A percentile compares a stretch with the other conserved stretches of the same genome.
phyloP scores from a whole-genome alignment of 2,113 vertebrate species.

The Cathartes aura region DNA sequence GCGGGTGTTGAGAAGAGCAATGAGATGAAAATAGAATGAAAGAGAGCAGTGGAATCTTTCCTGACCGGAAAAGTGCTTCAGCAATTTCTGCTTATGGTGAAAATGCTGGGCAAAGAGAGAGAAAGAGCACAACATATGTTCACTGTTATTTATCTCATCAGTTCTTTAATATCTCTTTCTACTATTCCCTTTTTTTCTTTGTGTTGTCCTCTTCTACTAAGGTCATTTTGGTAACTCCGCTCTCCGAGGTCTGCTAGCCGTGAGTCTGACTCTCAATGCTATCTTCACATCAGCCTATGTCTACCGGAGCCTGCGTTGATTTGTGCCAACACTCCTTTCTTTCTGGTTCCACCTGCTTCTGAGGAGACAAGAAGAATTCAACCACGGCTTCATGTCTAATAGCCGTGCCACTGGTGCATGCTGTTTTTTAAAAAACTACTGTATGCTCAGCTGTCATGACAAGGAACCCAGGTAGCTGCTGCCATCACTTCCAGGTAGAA shows the following conservation, averaged over 20 bases:
- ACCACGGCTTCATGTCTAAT: background rate
- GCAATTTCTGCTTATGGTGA: background rate
- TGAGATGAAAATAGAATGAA: background rate
- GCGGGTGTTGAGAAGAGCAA: background rate
- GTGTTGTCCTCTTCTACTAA: constrained; percentile 24
- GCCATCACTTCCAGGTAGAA: background rate
- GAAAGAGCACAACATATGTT: background rate
- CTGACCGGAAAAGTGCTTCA: background rate
- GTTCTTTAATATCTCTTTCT: background rate
- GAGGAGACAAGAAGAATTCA: background rate
- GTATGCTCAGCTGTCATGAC: background rate
- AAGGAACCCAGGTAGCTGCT: background rate
- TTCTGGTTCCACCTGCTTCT: background rate
- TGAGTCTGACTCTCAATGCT: constrained; percentile 88
- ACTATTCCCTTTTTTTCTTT: background rate
- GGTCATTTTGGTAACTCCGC: constrained; percentile 73
- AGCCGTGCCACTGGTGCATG: constrained; percentile 16
- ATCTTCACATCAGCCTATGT: constrained; percentile 84
- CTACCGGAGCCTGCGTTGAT: constrained; percentile 83
- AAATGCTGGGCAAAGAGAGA: background rate
- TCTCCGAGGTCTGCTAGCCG: constrained; percentile 81
- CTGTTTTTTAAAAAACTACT: background rate
- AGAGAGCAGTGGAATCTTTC: background rate
- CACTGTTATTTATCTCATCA: background rate
- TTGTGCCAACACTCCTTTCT: background rate